Evolutionary conservation across 2,888 invertebrate genomes (phyloP), one percentile per base, ranked within the genome.

Genomic region (Chymomyza amoena): DNA sequence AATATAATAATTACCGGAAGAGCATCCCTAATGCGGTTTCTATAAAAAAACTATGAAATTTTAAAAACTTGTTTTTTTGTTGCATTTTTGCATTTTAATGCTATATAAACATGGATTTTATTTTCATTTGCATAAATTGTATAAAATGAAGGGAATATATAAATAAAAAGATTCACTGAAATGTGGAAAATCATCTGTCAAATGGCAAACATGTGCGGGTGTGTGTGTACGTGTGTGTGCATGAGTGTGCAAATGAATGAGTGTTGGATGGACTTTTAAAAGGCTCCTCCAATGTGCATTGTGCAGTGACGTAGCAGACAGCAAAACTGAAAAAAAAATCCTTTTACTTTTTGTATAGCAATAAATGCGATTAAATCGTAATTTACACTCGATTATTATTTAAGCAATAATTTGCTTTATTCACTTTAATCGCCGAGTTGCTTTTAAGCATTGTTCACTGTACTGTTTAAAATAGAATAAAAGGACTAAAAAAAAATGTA

Each of bases 101-200:
- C 75, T 67, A 51, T 77, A 70, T 72, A 81, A 75, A 81, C 28
- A 28, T 54, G 54, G 18, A 54, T 39, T 10, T 65, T 61, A 61
- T 66, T 78, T 72, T 64, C 70, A 66, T 79, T 79, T 61, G 68
- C 72, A 77, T 72, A 75, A 77, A 80, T 80, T 79, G 68, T 54
- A 63, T 56, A 65, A 69, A 75, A 66, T 69, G 68, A 61, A 54
- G 63, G 64, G 1, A 32, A 18, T 18, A 16, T 18, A 57, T 20
- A 54, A 45, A 63, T 20, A 51, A 68, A 64, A 72, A 73, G 16
- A 59, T 59, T 25, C 65, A 65, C 64, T 79, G 81, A 81, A 81
- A 83, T 84, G 80, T 77, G 84, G 73, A 84, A 81, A 84, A 79
- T 81, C 79, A 81, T 77, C 77, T 81, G 84, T 81, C 81, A 81